phyloP scores from a whole-genome alignment of 2,888 invertebrate species.

The Fissipunctia ypsillon region DNA sequence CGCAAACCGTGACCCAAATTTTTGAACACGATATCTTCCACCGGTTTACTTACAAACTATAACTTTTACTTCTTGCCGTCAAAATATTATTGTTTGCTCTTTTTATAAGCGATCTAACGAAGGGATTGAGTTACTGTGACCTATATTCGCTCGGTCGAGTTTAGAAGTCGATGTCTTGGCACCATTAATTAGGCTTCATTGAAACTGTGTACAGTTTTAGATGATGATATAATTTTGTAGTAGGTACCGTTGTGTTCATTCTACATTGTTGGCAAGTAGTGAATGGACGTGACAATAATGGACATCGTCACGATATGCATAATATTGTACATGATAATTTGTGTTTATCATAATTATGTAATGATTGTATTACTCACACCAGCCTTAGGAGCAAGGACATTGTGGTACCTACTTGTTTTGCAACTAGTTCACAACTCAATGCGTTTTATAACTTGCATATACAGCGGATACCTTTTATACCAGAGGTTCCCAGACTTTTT shows the following conservation, averaged over 20 bases:
- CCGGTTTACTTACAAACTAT: constrained; percentile 17
- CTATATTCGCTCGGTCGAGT: constrained; percentile 45
- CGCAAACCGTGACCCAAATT: constrained; percentile 33
- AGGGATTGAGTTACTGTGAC: constrained; percentile 53
- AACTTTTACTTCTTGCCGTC: constrained; percentile 35
- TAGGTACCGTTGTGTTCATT: constrained; percentile 15
- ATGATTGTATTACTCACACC: constrained; percentile 6
- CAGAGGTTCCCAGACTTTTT: no score
- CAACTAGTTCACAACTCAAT: constrained; percentile 22
- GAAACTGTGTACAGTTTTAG: constrained; percentile 39
- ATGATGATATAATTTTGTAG: constrained; percentile 46
- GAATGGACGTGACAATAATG: constrained; percentile 23
- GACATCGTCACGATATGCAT: constrained; percentile 7
- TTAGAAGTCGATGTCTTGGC: constrained; percentile 56
- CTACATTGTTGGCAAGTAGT: constrained; percentile 7
- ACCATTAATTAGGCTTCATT: constrained; percentile 53
- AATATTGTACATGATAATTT: constrained; percentile 24
- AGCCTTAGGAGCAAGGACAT: constrained; percentile 12
- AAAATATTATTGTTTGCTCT: constrained; percentile 53
- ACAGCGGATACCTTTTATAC: neutral
- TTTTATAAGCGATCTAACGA: constrained; percentile 40
- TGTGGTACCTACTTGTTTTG: constrained; percentile 1
- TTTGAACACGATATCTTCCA: constrained; percentile 33
- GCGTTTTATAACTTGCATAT: constrained; percentile 21
- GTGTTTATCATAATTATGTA: constrained; percentile 23